Base-by-base conservation (phyloP, 2,888 invertebrate species). In the Tenthredo livida region DNA sequence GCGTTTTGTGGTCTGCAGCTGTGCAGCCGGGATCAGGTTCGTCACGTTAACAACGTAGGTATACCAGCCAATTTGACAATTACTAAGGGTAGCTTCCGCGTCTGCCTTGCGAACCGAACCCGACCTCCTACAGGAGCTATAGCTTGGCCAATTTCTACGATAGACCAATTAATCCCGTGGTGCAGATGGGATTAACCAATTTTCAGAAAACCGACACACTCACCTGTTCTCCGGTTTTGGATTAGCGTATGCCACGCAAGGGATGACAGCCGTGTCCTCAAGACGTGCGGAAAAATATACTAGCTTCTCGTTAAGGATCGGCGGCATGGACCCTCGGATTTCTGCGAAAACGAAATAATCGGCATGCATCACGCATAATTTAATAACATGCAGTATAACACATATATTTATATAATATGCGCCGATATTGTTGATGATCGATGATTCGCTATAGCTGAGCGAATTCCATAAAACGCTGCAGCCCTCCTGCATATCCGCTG, bases 161-260 rank as follows among this genome's bases (percentile, higher is more conserved):
- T 47, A 4, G 47, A 12, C 47, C 47, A 12, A 15, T 47, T 47
- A 47, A 47, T 47, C 12, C 47, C 6, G 37, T 37, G 37, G 7
- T 7, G 37, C 7, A 1, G 7, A 37, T 0, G 37, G 37, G 37
- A 37, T 6, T 37, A 37, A 33, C 33, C 33, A 33, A 43, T 47
- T 47, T 47, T 3, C 43, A 37, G 2, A n/a, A 73, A 40, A 9
- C 33, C 0, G 7, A 72, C 37, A 7, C 37, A 37, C 10, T 21
- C 93, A 96, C 95, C 95, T 94, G 93, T 95, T 94, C 84, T 92
- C 92, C 15, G 96, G 95, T 25, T 94, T 94, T 12, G 96, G 96
- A 91, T 94, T 95, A 21, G 95, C 95, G 89, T 95, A 95, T 33
- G 95, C 95, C 58, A 95, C 95, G 92, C 96, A 96, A 7, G 96